Conservation (phyloP, 1,140 invertebrate species). For the Micrasema longulum region DNA sequence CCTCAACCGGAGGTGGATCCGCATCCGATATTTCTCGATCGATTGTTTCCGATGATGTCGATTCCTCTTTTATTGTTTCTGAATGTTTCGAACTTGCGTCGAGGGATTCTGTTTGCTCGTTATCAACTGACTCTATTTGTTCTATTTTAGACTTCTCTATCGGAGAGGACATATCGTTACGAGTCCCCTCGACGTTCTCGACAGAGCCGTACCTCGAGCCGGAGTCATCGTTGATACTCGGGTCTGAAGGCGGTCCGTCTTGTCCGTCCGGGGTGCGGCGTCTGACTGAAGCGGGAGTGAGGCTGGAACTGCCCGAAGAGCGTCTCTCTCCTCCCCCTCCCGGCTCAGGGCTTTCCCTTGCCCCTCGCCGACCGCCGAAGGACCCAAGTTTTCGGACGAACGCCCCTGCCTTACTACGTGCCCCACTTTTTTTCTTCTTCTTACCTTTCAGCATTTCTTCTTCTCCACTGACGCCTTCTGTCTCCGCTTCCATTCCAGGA, state of each 20-base stretch:
- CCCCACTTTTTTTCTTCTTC: constrained; percentile 50
- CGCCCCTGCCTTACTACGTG: constrained; percentile 48
- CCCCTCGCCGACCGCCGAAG: constrained; percentile 37
- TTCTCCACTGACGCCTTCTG: constrained; percentile 40
- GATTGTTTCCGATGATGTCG: constrained; percentile 8
- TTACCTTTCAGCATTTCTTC: constrained; percentile 42
- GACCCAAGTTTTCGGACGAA: constrained; percentile 44
- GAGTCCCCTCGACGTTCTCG: constrained; percentile 45
- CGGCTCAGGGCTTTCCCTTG: constrained; percentile 20
- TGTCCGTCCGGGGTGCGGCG: constrained; percentile 45
- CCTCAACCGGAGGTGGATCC: constrained; percentile 34
- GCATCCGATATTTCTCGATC: constrained; percentile 44
- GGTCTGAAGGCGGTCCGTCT: constrained; percentile 42
- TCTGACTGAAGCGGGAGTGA: constrained; percentile 50
- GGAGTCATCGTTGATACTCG: constrained; percentile 49
- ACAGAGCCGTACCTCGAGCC: constrained; percentile 50
- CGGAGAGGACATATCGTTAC: constrained; percentile 29
- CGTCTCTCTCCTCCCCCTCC: constrained; percentile 21
- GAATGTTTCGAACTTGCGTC: background rate
- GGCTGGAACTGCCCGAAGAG: constrained; percentile 48
- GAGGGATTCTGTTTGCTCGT: background rate
- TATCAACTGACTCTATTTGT: background rate
- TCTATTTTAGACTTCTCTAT: constrained; percentile 17
- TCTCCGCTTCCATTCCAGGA: constrained; percentile 30
- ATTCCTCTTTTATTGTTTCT: constrained; percentile 23